These are phyloP conservation scores for Lasioglossum albipes DNA, from an alignment of 1,140 invertebrate genomes.

Conservation along the genomic window DNA sequence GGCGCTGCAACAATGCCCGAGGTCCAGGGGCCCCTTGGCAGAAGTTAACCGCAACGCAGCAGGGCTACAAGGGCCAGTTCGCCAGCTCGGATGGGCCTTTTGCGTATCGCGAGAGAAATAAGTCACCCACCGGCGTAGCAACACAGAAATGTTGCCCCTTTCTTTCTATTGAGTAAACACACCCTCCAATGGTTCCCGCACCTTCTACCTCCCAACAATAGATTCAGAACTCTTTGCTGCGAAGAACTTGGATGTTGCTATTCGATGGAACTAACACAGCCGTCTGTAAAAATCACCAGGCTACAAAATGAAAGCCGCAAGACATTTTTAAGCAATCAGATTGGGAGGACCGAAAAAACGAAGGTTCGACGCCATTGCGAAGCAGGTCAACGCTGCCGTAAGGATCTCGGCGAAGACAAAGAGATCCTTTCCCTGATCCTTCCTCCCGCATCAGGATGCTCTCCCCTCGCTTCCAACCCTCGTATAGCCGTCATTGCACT, in stretches of 20 bases:
- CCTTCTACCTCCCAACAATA: no score
- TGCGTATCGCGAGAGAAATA: conserved; percentile 55
- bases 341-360: background rate
- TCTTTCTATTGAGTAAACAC: background rate
- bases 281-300: no score
- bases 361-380: conserved; percentile 56
- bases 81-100: conserved; percentile 54
- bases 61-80: conserved; percentile 57
- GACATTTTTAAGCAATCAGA: background rate
- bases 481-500: conserved; percentile 52
- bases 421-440: conserved; percentile 62
- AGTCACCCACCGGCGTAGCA: conserved; percentile 59
- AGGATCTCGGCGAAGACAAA: conserved; percentile 65
- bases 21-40: conserved; percentile 52
- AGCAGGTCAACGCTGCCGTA: conserved; percentile 64
- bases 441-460: conserved; percentile 37
- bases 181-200: no score
- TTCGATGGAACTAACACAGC: no score
- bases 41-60: conserved; percentile 69
- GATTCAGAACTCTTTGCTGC: no score
- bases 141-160: background rate
- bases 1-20: conserved; percentile 67
- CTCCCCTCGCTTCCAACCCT: conserved; percentile 11
- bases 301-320: no score
- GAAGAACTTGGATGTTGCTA: no score